A percentile compares a stretch with the other conserved stretches of the same genome.
phyloP scores from a whole-genome alignment of 2,797 vertebrate genomes.

The Phataginus tricuspis region DNA sequence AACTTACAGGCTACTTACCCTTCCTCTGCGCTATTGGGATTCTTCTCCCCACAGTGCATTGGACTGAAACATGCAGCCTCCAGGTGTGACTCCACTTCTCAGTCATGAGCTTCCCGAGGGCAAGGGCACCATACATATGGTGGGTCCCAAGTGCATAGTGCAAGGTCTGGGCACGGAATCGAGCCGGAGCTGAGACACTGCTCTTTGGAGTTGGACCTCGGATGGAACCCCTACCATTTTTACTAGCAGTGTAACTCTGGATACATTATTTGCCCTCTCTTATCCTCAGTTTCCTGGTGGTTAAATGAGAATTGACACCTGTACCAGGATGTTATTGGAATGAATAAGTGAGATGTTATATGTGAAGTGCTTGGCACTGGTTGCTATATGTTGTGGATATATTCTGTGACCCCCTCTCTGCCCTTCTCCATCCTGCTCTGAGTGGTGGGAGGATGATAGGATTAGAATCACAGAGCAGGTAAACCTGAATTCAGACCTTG shows the following conservation, averaged over 20 bases:
- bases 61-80: background rate
- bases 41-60: accelerated
- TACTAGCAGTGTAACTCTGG: background rate
- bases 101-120: too few relatives aligned
- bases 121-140: accelerated
- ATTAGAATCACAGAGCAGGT: background rate
- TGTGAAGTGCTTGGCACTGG: background rate
- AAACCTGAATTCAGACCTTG: background rate
- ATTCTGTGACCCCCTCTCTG: background rate
- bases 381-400: background rate
- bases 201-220: background rate
- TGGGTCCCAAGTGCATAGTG: background rate
- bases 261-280: background rate
- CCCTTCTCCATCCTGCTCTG: background rate
- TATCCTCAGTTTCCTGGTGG: background rate
- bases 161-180: background rate
- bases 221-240: background rate
- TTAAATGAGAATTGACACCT: background rate
- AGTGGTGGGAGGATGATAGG: background rate
- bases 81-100: background rate
- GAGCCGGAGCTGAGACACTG: background rate
- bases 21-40: too few relatives aligned
- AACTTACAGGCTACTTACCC: background rate
- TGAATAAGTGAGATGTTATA: background rate
- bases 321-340: background rate